Evolutionary conservation across 1,140 invertebrate genomes (phyloP).

Genomic region (Sycobia sp.): DNA sequence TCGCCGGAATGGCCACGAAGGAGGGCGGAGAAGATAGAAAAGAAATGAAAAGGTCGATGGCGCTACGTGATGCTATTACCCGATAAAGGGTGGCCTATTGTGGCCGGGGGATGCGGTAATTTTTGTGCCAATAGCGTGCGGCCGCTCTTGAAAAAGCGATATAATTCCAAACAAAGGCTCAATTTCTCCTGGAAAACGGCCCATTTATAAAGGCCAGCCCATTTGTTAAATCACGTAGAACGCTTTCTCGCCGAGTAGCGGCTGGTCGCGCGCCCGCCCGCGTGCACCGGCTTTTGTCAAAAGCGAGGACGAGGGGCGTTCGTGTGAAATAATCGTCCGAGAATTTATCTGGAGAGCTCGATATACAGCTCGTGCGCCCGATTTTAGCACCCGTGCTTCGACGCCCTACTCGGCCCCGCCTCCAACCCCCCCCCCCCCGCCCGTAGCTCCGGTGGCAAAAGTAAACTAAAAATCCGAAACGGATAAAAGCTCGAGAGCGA

Average conservation of each 20-base stretch:
- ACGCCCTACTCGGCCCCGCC: too few relatives aligned
- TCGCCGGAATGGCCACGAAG: too few relatives aligned
- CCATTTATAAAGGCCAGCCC: slow-evolving; percentile 6
- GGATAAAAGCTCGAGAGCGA: background rate
- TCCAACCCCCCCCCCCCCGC: too few relatives aligned
- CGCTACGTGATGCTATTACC: slow-evolving; percentile 8
- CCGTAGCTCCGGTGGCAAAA: background rate
- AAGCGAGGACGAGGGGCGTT: background rate
- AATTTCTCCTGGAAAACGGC: background rate
- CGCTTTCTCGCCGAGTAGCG: background rate
- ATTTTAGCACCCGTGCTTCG: too few relatives aligned
- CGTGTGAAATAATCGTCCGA: background rate
- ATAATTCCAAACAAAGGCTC: slow-evolving; percentile 15
- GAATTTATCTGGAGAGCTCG: background rate
- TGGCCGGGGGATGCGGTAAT: background rate
- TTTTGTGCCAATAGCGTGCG: too few relatives aligned
- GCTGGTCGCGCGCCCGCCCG: too few relatives aligned
- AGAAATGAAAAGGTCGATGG: background rate
- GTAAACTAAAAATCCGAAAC: background rate
- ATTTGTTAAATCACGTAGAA: slow-evolving; percentile 2
- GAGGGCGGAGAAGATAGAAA: too few relatives aligned
- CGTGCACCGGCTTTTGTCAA: slow-evolving; percentile 6
- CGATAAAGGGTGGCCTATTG: slow-evolving; percentile 8
- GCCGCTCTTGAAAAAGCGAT: too few relatives aligned
- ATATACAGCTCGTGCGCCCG: too few relatives aligned